These are phyloP conservation scores for Drosophila elegans DNA, from an alignment of 1,140 invertebrate species.

Conservation along the genomic window DNA sequence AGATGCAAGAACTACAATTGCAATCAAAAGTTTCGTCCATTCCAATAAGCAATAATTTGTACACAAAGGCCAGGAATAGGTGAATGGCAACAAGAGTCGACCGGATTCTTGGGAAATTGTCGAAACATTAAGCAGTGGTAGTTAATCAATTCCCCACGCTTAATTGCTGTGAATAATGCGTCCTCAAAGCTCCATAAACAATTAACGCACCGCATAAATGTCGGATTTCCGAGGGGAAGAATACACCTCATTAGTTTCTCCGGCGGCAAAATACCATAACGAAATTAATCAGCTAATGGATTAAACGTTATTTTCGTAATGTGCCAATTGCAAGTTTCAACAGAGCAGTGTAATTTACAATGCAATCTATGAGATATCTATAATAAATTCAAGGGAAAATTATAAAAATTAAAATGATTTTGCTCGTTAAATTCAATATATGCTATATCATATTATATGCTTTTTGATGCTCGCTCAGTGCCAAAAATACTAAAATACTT, in stretches of 20 bases:
- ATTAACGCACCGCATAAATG: constrained; percentile 8
- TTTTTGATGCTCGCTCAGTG: no score
- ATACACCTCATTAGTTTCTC: constrained; percentile 1
- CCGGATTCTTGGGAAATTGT: not conserved
- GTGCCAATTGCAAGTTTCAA: not conserved
- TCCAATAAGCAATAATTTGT: constrained; percentile 47
- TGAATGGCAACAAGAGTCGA: not conserved
- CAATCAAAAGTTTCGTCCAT: constrained; percentile 53
- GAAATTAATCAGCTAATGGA: constrained; percentile 15
- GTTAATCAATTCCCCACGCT: constrained; percentile 16
- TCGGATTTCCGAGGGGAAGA: not conserved
- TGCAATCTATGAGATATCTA: no score
- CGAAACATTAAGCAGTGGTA: not conserved
- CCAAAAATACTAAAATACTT: no score
- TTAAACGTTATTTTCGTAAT: not conserved
- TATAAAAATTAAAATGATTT: no score
- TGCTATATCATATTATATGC: no score
- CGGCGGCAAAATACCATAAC: not conserved
- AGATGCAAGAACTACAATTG: constrained; percentile 23
- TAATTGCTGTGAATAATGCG: constrained; percentile 20
- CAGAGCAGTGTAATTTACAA: not conserved
- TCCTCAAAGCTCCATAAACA: constrained; percentile 9
- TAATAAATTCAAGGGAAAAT: no score
- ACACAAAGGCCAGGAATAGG: constrained; percentile 1
- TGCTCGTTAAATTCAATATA: no score